Base-by-base conservation (phyloP, 2,113 vertebrate genomes). In the Cisticola juncidis region DNA sequence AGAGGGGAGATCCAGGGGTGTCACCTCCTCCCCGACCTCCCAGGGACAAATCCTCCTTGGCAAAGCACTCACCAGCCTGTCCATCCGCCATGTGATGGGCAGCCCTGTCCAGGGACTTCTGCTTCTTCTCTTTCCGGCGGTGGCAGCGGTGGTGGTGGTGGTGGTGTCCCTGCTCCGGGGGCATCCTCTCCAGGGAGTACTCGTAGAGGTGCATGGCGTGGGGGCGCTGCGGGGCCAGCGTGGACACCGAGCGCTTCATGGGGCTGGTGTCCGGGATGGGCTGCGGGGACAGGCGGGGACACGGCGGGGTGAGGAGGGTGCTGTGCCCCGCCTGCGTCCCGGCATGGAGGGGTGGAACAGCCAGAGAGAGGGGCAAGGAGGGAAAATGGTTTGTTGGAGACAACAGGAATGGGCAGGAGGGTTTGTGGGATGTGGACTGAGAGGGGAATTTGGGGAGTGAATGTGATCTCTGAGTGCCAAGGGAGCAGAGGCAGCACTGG, bases 141-240 rank as follows among this genome's bases (percentile, higher is more conserved):
- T 99, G 99, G 97, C 99, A 99, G 96, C 98, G 99, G 95, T 98
- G 99, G 96, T 99, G 99, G 77, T 99, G 98, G 80, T 99, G 99
- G 95, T 99, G 98, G 51, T 98, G 98, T 2, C 96, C 82, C 50
- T 98, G 98, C 40, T 98, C 98, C 0, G 98, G 98, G 0, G 97
- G 97, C 40, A 98, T 97, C 20, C 98, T 97, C 88, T 98, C 99
- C 92, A 98, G 48, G 87, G 97, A 96, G n/a, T 98, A 98, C 44
- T 98, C 98, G 2, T 97, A 98, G 62, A 98, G 96, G 56, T 98
- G 98, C 58, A 98, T 97, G 97, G 98, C 96, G 1, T 97, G 99
- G 36, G 98, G 97, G 5, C 98, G 98, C 97, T 98, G 99, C 4
- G 99, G 98, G 9, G 98, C 94, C 97, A 99, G 97, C 0, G 99